A percentile compares a stretch with the other conserved stretches of the same genome.
phyloP scores from a whole-genome alignment of 1,140 invertebrate species.

The Battus philenor region DNA sequence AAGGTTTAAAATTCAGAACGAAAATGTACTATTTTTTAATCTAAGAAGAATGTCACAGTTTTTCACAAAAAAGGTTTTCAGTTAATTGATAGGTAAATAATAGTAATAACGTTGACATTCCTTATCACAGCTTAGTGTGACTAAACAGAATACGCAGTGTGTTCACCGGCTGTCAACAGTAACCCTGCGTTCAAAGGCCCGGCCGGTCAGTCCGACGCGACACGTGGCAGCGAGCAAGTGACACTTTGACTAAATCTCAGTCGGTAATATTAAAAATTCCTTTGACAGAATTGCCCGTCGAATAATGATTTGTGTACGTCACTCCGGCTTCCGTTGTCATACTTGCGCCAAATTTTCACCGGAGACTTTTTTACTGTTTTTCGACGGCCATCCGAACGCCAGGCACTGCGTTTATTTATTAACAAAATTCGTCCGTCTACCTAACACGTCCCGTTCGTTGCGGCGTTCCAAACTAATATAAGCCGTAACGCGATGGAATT shows the following conservation, averaged over 20 bases:
- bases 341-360: constrained; percentile 70
- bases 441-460: constrained; percentile 43
- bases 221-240: constrained; percentile 36
- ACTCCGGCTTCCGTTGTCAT: constrained; percentile 59
- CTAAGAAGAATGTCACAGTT: no score
- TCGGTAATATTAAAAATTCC: constrained; percentile 71
- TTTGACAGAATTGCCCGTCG: constrained; percentile 64
- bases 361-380: constrained; percentile 58
- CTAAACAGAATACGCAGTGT: constrained; percentile 43
- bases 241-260: constrained; percentile 48
- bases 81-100: no score
- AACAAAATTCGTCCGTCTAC: constrained; percentile 70
- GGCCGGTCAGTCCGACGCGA: constrained; percentile 2
- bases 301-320: constrained; percentile 70
- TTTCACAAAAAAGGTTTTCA: no score
- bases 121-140: constrained; percentile 10
- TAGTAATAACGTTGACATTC: constrained; percentile 4
- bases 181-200: background rate
- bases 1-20: no score
- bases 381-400: constrained; percentile 45
- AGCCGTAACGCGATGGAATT: constrained; percentile 28
- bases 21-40: no score
- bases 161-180: constrained; percentile 31
- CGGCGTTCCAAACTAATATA: constrained; percentile 17
- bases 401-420: constrained; percentile 72